phyloP scores from a whole-genome alignment of 2,113 vertebrate species.

The Redunca redunca region DNA sequence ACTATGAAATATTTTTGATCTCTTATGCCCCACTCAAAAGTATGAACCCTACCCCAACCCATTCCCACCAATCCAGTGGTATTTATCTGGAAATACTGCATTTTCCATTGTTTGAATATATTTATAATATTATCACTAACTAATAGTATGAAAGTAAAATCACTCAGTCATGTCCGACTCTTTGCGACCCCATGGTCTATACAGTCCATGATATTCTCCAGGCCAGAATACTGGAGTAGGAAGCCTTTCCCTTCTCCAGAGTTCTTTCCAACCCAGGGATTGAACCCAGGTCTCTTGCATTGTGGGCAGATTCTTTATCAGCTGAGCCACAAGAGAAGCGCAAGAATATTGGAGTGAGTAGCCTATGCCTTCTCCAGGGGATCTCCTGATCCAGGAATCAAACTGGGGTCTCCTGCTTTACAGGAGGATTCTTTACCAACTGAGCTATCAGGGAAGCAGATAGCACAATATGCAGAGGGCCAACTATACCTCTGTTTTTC shows the following conservation, averaged over 20 bases:
- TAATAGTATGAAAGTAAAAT: not conserved
- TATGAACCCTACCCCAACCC: not conserved
- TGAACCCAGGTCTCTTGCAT: not conserved
- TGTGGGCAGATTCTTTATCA: not conserved
- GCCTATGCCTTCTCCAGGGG: fast-evolving
- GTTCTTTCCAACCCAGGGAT: not conserved
- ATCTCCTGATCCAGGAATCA: not conserved
- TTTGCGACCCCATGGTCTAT: not conserved
- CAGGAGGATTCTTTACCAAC: not conserved
- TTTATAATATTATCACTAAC: not conserved
- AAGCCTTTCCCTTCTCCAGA: not conserved
- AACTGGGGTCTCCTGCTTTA: not conserved
- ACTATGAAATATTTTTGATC: not conserved
- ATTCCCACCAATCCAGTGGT: not conserved
- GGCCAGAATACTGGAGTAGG: not conserved
- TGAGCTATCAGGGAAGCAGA: not conserved
- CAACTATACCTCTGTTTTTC: not conserved
- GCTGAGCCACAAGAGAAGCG: not conserved
- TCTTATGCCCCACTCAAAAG: not conserved
- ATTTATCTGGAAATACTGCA: not conserved
- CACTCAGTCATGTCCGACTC: not conserved
- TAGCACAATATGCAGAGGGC: not conserved
- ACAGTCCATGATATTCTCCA: not conserved
- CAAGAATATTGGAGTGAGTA: not conserved
- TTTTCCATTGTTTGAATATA: not conserved